Evolutionary conservation across 1,140 invertebrate species (phyloP).

Genomic region (Apis laboriosa): DNA sequence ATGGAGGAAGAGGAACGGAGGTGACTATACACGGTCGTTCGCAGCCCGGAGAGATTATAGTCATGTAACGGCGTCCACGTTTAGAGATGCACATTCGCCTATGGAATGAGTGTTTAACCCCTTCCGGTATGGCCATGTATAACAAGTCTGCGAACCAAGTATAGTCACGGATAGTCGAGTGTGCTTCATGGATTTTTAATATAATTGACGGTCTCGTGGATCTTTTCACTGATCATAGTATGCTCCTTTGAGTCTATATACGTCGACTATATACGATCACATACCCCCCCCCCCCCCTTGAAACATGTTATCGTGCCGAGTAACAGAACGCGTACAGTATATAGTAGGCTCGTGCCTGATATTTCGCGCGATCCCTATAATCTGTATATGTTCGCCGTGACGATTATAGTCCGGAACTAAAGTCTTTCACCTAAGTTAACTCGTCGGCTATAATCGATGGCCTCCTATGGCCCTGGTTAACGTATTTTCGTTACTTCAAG

Average conservation of each 20-base stretch:
- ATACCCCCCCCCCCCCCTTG: too few relatives aligned
- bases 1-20: constrained; percentile 18
- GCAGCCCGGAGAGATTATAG: constrained; percentile 1
- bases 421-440: constrained; percentile 18
- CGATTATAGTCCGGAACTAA: constrained; percentile 5
- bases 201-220: background rate
- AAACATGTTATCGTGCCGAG: background rate
- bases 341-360: background rate
- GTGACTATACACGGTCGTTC: background rate
- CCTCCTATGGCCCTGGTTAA: background rate
- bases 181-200: background rate
- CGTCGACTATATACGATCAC: background rate
- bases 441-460: constrained; percentile 6
- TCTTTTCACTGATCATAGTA: background rate
- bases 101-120: background rate
- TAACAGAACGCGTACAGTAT: background rate
- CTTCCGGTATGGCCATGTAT: constrained; percentile 27
- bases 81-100: background rate
- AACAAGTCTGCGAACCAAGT: constrained; percentile 14
- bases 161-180: background rate
- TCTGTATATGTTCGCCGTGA: background rate
- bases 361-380: too few relatives aligned
- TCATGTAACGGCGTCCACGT: constrained; percentile 19
- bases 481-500: background rate
- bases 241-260: background rate